phyloP scores from a whole-genome alignment of 2,113 vertebrate genomes.

The Corynorhinus townsendii region DNA sequence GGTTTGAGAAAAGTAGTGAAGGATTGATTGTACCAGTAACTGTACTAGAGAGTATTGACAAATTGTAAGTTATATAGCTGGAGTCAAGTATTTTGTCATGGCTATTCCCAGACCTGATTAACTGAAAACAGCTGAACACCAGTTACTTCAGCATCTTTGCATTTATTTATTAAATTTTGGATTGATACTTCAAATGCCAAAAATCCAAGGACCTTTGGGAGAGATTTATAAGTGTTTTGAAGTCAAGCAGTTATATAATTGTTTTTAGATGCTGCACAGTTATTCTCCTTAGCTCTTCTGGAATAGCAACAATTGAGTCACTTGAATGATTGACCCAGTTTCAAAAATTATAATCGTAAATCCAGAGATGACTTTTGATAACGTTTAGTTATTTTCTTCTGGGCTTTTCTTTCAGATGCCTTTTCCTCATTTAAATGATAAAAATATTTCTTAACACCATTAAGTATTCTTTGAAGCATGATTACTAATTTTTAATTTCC shows the following conservation, averaged over 20 bases:
- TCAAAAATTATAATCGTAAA: constrained; percentile 32
- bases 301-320: neutral
- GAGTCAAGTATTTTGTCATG: neutral
- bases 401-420: neutral
- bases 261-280: neutral
- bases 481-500: neutral
- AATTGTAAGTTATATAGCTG: neutral
- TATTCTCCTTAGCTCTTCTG: constrained; percentile 11
- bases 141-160: neutral
- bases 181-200: neutral
- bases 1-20: neutral
- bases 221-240: constrained; percentile 33
- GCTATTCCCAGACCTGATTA: neutral
- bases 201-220: neutral
- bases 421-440: constrained; percentile 18
- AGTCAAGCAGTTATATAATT: neutral
- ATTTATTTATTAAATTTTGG: constrained; percentile 24
- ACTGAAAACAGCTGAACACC: neutral
- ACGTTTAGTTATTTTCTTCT: constrained; percentile 28
- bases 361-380: constrained; percentile 24
- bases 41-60: neutral
- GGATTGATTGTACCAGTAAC: neutral
- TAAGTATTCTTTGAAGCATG: constrained; percentile 32
- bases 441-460: constrained; percentile 19
- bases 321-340: neutral